Percentiles rank a stretch among this genome's conserved stretches.
Evolutionary conservation across 2,797 vertebrate genomes (phyloP).

Genomic region (Coendou prehensilis): DNA sequence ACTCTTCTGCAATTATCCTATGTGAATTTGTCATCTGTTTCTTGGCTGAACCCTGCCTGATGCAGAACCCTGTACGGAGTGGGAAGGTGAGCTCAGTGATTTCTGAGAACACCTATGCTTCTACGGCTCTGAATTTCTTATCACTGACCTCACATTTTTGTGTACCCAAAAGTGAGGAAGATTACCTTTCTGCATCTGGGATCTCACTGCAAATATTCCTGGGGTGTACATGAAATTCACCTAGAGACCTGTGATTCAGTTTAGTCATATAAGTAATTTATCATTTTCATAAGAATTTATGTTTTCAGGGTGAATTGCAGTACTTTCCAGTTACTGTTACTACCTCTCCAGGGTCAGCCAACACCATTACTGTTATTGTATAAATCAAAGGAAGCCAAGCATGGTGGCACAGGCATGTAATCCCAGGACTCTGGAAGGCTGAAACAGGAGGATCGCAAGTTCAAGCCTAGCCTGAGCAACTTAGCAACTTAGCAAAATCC

Average conservation of each 20-base stretch:
- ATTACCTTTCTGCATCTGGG: neutral
- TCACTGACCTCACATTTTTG: neutral
- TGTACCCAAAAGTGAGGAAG: neutral
- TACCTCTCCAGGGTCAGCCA: neutral
- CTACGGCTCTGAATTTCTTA: neutral
- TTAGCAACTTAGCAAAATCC: neutral
- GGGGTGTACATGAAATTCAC: neutral
- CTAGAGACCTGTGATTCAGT: neutral
- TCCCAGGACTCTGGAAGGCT: neutral
- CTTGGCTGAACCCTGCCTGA: neutral
- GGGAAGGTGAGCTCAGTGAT: neutral
- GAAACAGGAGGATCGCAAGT: neutral
- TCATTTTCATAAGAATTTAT: conserved; percentile 33
- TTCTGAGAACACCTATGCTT: neutral
- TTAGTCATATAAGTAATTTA: neutral
- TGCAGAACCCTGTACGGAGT: neutral
- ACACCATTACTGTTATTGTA: neutral
- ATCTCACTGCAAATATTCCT: neutral
- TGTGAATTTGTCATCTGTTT: neutral
- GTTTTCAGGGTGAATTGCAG: neutral
- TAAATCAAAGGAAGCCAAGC: neutral
- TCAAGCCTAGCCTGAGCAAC: neutral
- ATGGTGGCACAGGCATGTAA: neutral
- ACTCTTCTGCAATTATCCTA: neutral
- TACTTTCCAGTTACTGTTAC: neutral